Conservation (phyloP, 2,888 invertebrate species). For the Trimorus sp. region DNA sequence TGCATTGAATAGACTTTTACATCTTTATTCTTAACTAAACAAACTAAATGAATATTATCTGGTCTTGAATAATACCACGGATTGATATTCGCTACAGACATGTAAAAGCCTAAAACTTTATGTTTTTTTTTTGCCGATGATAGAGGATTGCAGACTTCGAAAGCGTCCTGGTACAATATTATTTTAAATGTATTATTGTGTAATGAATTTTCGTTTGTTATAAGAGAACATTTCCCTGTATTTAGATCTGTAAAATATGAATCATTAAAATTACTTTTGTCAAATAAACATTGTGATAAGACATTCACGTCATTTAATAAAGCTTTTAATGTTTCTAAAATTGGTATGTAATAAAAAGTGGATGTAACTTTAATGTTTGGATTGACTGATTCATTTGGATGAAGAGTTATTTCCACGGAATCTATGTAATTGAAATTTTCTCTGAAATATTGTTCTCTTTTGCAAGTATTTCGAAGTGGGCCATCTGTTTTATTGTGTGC, state of each 20-base stretch:
- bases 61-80: background rate
- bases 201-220: background rate
- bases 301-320: too few species aligned
- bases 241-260: background rate
- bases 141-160: background rate
- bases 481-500: conserved; percentile 20
- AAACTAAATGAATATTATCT: conserved; percentile 1
- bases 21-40: background rate
- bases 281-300: too few species aligned
- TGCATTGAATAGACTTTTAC: background rate
- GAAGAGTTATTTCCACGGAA: background rate
- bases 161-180: background rate
- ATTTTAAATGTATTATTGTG: background rate
- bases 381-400: too few species aligned
- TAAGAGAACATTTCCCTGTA: background rate
- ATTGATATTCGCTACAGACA: background rate
- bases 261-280: too few species aligned
- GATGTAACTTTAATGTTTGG: background rate
- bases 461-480: conserved; percentile 7
- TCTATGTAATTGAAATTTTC: conserved; percentile 19
- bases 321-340: background rate
- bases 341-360: conserved; percentile 7
- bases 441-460: conserved; percentile 6
- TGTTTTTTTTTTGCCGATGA: background rate
- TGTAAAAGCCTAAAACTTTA: background rate